Conservation (phyloP, 2,797 vertebrate genomes). For the Poecilia velifera region DNA sequence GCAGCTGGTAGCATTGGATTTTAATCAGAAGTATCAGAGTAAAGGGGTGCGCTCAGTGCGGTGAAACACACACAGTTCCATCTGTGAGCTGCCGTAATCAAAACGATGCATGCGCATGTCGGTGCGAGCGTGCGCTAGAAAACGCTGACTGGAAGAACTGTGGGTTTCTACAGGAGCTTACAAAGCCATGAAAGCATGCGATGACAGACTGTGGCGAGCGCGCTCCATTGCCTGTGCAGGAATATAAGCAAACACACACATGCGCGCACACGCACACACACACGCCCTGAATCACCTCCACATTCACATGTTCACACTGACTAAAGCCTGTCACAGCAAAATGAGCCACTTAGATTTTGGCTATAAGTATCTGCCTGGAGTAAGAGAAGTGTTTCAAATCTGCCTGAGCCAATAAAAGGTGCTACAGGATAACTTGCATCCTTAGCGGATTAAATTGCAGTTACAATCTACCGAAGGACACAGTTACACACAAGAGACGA, state of each 20-base stretch:
- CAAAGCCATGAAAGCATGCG: slow-evolving; percentile 68
- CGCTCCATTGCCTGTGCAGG: slow-evolving; percentile 54
- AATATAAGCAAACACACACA: slow-evolving; percentile 27
- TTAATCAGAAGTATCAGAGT: slow-evolving; percentile 5
- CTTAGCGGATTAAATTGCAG: slow-evolving; percentile 18
- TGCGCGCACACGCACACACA: slow-evolving; percentile 11
- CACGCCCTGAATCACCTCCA: not conserved
- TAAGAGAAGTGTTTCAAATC: slow-evolving; percentile 36
- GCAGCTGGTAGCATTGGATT: not conserved
- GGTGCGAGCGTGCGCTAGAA: slow-evolving; percentile 27
- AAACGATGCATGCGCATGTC: slow-evolving; percentile 31
- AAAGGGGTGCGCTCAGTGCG: not conserved
- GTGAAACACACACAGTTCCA: slow-evolving; percentile 40
- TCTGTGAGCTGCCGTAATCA: slow-evolving; percentile 40
- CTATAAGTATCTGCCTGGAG: slow-evolving; percentile 56
- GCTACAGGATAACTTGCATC: slow-evolving; percentile 18
- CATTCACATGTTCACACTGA: slow-evolving; percentile 30
- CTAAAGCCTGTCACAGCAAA: slow-evolving; percentile 61
- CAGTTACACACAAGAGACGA: not conserved
- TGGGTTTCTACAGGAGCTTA: slow-evolving; percentile 72
- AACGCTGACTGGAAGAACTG: slow-evolving; percentile 70
- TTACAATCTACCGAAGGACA: slow-evolving; percentile 12
- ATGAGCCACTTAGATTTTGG: slow-evolving; percentile 62
- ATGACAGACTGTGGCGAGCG: slow-evolving; percentile 61
- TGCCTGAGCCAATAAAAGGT: slow-evolving; percentile 13